Percentiles rank a stretch among this genome's conserved stretches.
phyloP scores from a whole-genome alignment of 2,888 invertebrate species.

The Strigamia transsilvanica region DNA sequence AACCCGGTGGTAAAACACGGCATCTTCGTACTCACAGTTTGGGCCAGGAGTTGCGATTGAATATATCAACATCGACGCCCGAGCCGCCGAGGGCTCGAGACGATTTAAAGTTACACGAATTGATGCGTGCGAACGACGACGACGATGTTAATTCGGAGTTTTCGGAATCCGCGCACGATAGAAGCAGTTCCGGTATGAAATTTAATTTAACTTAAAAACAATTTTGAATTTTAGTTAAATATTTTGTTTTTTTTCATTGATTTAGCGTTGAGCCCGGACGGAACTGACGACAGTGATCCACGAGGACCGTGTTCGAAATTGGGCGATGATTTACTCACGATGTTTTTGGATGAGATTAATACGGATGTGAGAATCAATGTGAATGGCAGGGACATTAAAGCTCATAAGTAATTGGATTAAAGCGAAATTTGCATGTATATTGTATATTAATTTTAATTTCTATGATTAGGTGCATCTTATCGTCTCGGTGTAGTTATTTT shows the following conservation, averaged over 20 bases:
- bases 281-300: neutral
- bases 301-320: conserved; percentile 70
- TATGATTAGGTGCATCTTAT: conserved; percentile 77
- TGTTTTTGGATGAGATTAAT: conserved; percentile 91
- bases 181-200: conserved; percentile 17
- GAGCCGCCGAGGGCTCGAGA: neutral
- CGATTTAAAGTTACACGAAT: neutral
- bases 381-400: conserved; percentile 81
- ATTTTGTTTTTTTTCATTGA: neutral
- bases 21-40: neutral
- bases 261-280: conserved; percentile 1
- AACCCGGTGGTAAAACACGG: neutral
- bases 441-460: conserved; percentile 7
- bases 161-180: conserved; percentile 15
- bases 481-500: conserved; percentile 91
- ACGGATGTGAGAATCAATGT: conserved; percentile 88
- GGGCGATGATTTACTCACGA: conserved; percentile 85
- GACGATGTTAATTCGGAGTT: conserved; percentile 35
- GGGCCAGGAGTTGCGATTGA: neutral
- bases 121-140: neutral
- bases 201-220: neutral
- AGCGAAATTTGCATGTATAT: neutral
- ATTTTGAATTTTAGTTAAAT: neutral
- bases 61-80: neutral
- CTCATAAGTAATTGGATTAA: conserved; percentile 73